Evolutionary conservation across 2,797 vertebrate genomes (phyloP), one percentile per base, ranked within the genome.

Genomic region (Myiotriccus ornatus): DNA sequence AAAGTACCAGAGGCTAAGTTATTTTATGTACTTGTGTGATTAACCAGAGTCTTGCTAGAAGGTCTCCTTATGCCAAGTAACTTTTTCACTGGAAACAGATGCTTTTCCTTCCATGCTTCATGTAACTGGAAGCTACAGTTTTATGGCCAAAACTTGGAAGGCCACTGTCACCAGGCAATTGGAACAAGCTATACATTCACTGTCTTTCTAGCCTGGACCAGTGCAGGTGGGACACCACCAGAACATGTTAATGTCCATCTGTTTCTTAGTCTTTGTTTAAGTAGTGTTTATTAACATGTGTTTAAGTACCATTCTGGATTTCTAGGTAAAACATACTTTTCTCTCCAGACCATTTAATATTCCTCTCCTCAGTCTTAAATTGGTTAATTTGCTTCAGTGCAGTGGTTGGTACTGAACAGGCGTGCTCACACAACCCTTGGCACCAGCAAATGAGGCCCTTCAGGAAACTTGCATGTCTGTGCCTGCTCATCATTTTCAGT

Each of bases 341-440:
- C 47, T 6, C 16, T 65, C 7, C 25, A 12, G 56, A 8, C 43
- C 16, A 4, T 73, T 81, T 81, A 2, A 0, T 56, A 20, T 34
- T 79, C 67, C 28, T 34, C 23, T 62, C 47, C 67, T 59, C 17
- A 49, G 57, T 49, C 24, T 39, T 75, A 53, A 62, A 30, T 21
- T 41, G 39, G 25, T n/a, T 46, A 12, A 35, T 59, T 49, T 25
- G 49, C 21, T 49, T 49, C 19, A 10, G 23, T 10, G 14, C 6
- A 22, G 28, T 11, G 24, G 55, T 32, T 67, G n/a, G 24, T 47
- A 10, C 53, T 32, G 53, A 24, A 27, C 15, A 75, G 46, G 23
- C 1, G 0, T 1, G 25, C 67, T 46, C 7, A 6, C 6, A 39
- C 43, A 15, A 4, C 32, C 32, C 59, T 53, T 32, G 8, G 4